Percentiles rank a stretch among this genome's conserved stretches.
Evolutionary conservation across 2,888 invertebrate genomes (phyloP).

Genomic region (Drosophila paramelanica): DNA sequence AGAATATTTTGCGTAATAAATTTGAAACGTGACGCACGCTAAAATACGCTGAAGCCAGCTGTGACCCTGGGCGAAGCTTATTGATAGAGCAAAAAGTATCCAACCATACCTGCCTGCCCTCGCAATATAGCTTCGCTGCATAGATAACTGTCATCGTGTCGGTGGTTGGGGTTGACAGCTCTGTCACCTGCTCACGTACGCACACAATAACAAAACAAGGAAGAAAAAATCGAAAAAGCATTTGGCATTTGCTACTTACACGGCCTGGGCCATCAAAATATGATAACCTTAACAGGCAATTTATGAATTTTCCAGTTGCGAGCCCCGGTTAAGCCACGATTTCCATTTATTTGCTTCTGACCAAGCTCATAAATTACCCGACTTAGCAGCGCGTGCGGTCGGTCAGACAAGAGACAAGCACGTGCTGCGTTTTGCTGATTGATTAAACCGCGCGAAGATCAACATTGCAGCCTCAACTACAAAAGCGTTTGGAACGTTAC

Average conservation of each 20-base stretch:
- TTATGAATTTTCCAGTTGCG: slow-evolving; percentile 65
- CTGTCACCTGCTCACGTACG: slow-evolving; percentile 77
- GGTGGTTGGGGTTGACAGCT: slow-evolving; percentile 54
- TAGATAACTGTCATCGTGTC: slow-evolving; percentile 57
- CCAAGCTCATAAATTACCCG: slow-evolving; percentile 65
- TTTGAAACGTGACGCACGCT: slow-evolving; percentile 74
- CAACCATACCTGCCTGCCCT: slow-evolving; percentile 14
- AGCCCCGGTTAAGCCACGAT: slow-evolving; percentile 42
- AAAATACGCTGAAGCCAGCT: slow-evolving; percentile 54
- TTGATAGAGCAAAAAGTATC: slow-evolving; percentile 68
- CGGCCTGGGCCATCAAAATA: slow-evolving; percentile 40
- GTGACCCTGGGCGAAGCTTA: slow-evolving; percentile 53
- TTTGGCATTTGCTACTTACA: slow-evolving; percentile 36
- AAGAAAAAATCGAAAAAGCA: slow-evolving; percentile 12
- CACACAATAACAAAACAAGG: slow-evolving; percentile 3
- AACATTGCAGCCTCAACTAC: slow-evolving; percentile 45
- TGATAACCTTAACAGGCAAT: slow-evolving; percentile 57
- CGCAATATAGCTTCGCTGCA: slow-evolving; percentile 30
- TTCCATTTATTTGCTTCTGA: slow-evolving; percentile 52
- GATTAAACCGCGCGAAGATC: slow-evolving; percentile 72
- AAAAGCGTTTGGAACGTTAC: slow-evolving; percentile 55
- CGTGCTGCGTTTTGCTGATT: slow-evolving; percentile 73
- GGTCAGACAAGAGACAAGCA: slow-evolving; percentile 32
- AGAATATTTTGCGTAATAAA: slow-evolving; percentile 76
- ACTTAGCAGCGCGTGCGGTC: slow-evolving; percentile 34